These are phyloP conservation scores for Nautilus pompilius DNA, from an alignment of 1,140 invertebrate genomes.

Conservation along the genomic window DNA sequence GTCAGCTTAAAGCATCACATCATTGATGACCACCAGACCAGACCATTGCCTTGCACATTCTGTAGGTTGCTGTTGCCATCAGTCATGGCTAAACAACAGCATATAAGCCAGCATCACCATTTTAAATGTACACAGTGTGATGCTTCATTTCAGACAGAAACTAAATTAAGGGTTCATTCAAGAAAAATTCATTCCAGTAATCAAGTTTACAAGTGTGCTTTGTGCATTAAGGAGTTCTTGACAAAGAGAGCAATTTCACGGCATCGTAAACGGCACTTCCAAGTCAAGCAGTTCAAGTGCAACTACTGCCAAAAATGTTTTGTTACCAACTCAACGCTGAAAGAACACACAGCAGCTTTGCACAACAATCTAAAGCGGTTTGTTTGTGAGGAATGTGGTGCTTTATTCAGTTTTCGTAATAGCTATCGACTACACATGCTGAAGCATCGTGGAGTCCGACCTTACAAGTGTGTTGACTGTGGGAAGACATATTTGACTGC, in stretches of 20 bases:
- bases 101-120: no score
- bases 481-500: conserved; percentile 47
- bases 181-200: no score
- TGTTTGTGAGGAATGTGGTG: conserved; percentile 60
- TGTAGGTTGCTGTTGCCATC: no score
- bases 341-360: conserved; percentile 57
- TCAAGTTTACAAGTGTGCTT: conserved; percentile 77
- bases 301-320: conserved; percentile 61
- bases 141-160: no score
- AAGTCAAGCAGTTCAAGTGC: conserved; percentile 42
- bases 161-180: no score
- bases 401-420: conserved; percentile 61
- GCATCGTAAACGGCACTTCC: no score
- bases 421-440: conserved; percentile 59
- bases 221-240: conserved; percentile 85
- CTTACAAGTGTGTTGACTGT: conserved; percentile 60
- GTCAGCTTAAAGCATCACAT: no score
- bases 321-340: conserved; percentile 57
- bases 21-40: no score
- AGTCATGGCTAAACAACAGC: no score
- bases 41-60: no score
- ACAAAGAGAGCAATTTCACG: conserved; percentile 87
- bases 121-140: no score
- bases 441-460: conserved; percentile 57
- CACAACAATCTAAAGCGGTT: conserved; percentile 58